Evolutionary conservation across 2,888 invertebrate genomes (phyloP).

Genomic region (Sepiola atlantica): DNA sequence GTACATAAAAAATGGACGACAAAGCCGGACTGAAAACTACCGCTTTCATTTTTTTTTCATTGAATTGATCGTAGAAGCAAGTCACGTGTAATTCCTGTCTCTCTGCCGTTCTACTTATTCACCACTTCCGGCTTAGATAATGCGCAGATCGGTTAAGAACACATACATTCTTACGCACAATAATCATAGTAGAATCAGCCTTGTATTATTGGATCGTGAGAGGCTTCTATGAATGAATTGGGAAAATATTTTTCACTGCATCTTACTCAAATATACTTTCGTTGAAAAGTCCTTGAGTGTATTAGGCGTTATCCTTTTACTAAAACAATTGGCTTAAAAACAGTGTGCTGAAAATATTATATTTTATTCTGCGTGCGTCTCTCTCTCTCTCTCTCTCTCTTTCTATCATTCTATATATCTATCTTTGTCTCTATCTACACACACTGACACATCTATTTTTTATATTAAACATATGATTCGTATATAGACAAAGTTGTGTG

Average conservation of each 20-base stretch:
- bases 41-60: background rate
- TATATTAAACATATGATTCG: too few relatives aligned
- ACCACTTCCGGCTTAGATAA: background rate
- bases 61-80: constrained; percentile 32
- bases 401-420: too few relatives aligned
- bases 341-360: too few relatives aligned
- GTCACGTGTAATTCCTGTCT: background rate
- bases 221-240: background rate
- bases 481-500: too few relatives aligned
- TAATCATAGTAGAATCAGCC: constrained; percentile 14
- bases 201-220: background rate
- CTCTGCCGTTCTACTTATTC: background rate
- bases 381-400: too few relatives aligned
- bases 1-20: background rate
- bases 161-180: background rate
- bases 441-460: too few relatives aligned
- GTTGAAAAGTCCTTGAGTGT: constrained; percentile 4
- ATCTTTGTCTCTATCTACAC: too few relatives aligned
- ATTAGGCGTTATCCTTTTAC: background rate
- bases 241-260: background rate
- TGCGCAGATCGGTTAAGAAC: background rate
- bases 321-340: background rate
- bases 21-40: background rate
- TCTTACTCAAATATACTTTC: background rate
- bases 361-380: too few relatives aligned